Evolutionary conservation across 2,888 invertebrate species (phyloP).

Genomic region (Diabrotica balteata): DNA sequence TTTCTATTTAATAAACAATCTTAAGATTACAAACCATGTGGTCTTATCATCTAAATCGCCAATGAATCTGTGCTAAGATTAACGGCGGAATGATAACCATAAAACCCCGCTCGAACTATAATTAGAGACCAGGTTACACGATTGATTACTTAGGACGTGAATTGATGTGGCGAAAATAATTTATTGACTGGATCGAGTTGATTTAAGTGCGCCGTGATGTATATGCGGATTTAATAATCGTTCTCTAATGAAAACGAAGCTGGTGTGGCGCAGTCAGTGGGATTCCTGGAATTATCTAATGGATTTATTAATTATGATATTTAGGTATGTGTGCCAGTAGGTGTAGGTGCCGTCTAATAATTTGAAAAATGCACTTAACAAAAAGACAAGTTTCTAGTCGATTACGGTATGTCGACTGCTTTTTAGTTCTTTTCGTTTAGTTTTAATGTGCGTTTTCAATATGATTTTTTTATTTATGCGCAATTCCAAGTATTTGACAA

Average conservation of each 20-base stretch:
- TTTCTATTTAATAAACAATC: too few species aligned
- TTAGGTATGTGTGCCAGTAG: not conserved
- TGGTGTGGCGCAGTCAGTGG: not conserved
- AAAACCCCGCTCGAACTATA: not conserved
- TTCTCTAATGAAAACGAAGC: constrained; percentile 14
- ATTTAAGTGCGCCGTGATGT: constrained; percentile 26
- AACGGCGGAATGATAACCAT: constrained; percentile 5
- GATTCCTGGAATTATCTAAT: constrained; percentile 10
- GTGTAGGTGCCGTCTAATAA: too few species aligned
- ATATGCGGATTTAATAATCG: constrained; percentile 30
- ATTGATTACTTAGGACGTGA: constrained; percentile 28
- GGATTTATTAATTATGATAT: constrained; percentile 11
- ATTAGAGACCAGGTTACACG: constrained; percentile 22
- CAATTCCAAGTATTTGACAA: too few species aligned
- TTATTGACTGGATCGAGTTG: constrained; percentile 26
- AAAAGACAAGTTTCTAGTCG: too few species aligned
- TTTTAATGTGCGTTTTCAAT: too few species aligned
- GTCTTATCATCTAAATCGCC: too few species aligned
- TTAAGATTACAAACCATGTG: too few species aligned
- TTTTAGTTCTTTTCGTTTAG: too few species aligned
- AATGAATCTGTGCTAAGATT: not conserved
- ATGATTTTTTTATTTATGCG: too few species aligned
- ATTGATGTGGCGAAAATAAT: constrained; percentile 34
- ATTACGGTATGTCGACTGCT: too few species aligned
- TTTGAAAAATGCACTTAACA: too few species aligned